Conservation (phyloP, 1,140 invertebrate genomes). For the Vollenhovia emeryi region DNA sequence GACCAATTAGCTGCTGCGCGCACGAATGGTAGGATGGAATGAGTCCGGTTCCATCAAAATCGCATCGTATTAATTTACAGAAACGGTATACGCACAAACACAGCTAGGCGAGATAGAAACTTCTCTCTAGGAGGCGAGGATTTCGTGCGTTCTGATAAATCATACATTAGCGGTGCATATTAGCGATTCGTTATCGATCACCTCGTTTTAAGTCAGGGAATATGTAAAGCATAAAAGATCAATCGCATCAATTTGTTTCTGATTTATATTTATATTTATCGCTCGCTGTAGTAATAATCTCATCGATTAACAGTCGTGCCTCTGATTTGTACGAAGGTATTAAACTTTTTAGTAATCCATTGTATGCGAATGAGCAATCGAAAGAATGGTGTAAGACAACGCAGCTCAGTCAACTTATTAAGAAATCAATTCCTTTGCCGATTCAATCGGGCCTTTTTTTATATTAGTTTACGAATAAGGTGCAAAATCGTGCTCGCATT, state of each 20-base stretch:
- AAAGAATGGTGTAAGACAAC: not conserved
- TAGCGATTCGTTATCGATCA: slow-evolving; percentile 13
- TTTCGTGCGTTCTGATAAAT: not conserved
- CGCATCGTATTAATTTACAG: not conserved
- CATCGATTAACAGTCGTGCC: not conserved
- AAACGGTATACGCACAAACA: not conserved
- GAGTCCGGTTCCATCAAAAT: not conserved
- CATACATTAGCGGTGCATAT: not conserved
- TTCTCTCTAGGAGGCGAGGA: not conserved
- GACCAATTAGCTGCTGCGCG: not conserved
- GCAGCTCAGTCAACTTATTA: not conserved
- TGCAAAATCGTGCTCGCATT: not conserved
- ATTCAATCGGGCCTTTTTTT: slow-evolving; percentile 8
- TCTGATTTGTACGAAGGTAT: not conserved
- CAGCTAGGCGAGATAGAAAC: not conserved
- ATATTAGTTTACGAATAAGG: slow-evolving; percentile 11
- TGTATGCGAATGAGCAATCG: not conserved
- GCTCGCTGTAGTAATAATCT: not conserved
- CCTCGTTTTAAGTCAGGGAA: not conserved
- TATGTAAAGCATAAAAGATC: slow-evolving; percentile 9
- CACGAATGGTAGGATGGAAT: not conserved
- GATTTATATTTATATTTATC: slow-evolving; percentile 12
- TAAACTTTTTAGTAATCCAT: not conserved
- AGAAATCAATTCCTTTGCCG: not conserved
- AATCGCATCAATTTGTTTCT: slow-evolving; percentile 20